A percentile compares a stretch with the other conserved stretches of the same genome.
Conservation (phyloP, 2,888 invertebrate species). For the Drosophila neonasuta region DNA sequence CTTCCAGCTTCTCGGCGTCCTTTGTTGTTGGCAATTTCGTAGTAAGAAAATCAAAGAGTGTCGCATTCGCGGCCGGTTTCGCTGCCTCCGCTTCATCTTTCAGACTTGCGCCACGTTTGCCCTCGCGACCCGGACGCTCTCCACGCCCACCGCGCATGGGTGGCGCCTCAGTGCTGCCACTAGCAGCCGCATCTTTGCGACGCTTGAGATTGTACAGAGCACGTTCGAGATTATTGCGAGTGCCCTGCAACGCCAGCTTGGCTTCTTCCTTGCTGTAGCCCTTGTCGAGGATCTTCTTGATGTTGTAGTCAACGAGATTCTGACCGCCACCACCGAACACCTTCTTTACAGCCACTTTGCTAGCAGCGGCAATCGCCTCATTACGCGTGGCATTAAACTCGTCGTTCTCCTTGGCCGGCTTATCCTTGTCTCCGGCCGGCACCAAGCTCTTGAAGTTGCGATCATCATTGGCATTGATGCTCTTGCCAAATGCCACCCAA, state of each 20-base stretch:
- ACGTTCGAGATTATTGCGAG: constrained; percentile 88
- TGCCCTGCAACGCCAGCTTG: constrained; percentile 87
- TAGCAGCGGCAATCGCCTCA: constrained; percentile 94
- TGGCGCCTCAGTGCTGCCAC: constrained; percentile 55
- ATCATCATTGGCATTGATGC: constrained; percentile 84
- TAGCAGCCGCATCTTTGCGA: constrained; percentile 83
- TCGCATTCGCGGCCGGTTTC: constrained; percentile 91
- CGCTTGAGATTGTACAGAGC: constrained; percentile 87
- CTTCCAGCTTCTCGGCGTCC: constrained; percentile 27
- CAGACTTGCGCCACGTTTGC: constrained; percentile 75
- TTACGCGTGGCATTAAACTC: constrained; percentile 95
- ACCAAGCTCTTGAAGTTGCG: constrained; percentile 88
- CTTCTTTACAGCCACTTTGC: constrained; percentile 86
- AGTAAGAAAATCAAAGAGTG: constrained; percentile 91
- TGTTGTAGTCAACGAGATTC: constrained; percentile 88
- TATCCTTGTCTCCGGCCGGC: constrained; percentile 83
- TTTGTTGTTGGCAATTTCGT: constrained; percentile 85
- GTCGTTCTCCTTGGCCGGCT: constrained; percentile 86
- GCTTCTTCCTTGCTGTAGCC: constrained; percentile 91
- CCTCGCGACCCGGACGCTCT: constrained; percentile 57
- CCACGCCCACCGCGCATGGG: constrained; percentile 40
- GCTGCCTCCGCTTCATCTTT: constrained; percentile 85
- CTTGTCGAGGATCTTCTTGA: constrained; percentile 90
- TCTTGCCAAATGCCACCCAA: constrained; percentile 95
- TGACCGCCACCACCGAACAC: constrained; percentile 86